Evolutionary conservation across 2,888 invertebrate species (phyloP).

Genomic region (Meiosimyza platycephala): DNA sequence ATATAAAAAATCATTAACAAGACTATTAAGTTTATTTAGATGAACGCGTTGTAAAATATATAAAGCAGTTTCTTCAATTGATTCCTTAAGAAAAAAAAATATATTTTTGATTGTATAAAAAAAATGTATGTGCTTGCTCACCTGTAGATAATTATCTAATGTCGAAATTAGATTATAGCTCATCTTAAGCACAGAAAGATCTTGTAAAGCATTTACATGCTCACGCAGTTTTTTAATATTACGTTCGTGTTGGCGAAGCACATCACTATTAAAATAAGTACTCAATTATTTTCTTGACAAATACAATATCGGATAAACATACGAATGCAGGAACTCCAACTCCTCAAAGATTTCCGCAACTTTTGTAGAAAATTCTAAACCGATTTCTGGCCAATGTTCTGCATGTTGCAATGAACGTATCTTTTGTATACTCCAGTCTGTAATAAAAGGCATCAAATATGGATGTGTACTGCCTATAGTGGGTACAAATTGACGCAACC

Average conservation of each 20-base stretch:
- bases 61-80: slow-evolving; percentile 63
- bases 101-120: slow-evolving; percentile 1
- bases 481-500: slow-evolving; percentile 65
- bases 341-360: slow-evolving; percentile 63
- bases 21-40: slow-evolving; percentile 59
- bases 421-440: slow-evolving; percentile 65
- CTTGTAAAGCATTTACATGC: slow-evolving; percentile 61
- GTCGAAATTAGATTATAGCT: slow-evolving; percentile 63
- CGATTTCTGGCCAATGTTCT: slow-evolving; percentile 66
- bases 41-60: slow-evolving; percentile 64
- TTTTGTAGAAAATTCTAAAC: slow-evolving; percentile 64
- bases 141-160: slow-evolving; percentile 63
- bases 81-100: slow-evolving; percentile 49
- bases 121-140: slow-evolving; percentile 20
- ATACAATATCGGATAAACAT: slow-evolving; percentile 40
- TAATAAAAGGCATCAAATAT: slow-evolving; percentile 59
- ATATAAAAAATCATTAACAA: slow-evolving; percentile 64
- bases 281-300: not conserved
- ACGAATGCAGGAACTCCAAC: slow-evolving; percentile 62
- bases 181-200: slow-evolving; percentile 62
- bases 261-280: slow-evolving; percentile 54
- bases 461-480: slow-evolving; percentile 63
- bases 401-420: slow-evolving; percentile 62
- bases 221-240: slow-evolving; percentile 60
- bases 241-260: slow-evolving; percentile 61